phyloP scores from a whole-genome alignment of 2,113 vertebrate genomes.

The Hiodon alosoides region DNA sequence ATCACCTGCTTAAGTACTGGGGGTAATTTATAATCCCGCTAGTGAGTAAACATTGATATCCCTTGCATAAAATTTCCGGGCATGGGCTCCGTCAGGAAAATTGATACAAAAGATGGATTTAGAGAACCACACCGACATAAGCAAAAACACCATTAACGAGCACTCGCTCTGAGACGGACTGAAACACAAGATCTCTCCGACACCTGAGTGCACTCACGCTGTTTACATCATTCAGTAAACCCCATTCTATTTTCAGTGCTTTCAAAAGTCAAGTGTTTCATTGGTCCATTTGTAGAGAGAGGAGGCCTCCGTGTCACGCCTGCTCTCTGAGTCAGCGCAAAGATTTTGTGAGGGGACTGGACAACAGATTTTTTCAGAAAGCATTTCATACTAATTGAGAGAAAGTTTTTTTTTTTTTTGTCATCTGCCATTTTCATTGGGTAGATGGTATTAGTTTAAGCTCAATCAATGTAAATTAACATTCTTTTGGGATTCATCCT shows the following conservation, averaged over 20 bases:
- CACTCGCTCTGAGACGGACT: neutral
- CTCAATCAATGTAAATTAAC: too few relatives aligned
- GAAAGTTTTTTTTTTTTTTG: too few relatives aligned
- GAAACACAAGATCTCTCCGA: neutral
- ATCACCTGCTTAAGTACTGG: neutral
- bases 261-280: slow-evolving; percentile 14
- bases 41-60: neutral
- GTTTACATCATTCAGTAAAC: neutral
- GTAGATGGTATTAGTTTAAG: too few relatives aligned
- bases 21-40: neutral
- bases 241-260: slow-evolving; percentile 16
- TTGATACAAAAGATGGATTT: neutral
- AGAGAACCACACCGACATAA: neutral
- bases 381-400: too few relatives aligned
- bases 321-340: neutral
- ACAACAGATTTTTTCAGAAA: neutral
- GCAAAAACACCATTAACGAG: slow-evolving; percentile 2
- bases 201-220: slow-evolving; percentile 1
- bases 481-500: too few relatives aligned
- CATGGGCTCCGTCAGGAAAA: neutral
- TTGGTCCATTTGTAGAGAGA: neutral
- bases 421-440: too few relatives aligned
- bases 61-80: neutral
- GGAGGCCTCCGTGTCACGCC: neutral
- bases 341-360: too few relatives aligned